phyloP scores from a whole-genome alignment of 2,888 invertebrate genomes.

The Theretra japonica region DNA sequence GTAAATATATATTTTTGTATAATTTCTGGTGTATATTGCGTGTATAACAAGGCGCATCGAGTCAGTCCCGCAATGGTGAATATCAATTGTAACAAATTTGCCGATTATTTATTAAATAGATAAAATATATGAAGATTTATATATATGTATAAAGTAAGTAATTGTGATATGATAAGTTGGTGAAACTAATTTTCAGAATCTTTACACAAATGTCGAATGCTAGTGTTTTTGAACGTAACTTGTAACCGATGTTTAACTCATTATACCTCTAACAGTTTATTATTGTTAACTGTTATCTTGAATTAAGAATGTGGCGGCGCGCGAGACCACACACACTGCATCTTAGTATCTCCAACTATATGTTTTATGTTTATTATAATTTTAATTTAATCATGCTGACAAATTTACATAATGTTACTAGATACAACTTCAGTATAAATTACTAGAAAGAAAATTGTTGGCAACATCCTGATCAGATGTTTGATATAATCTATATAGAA shows the following conservation, averaged over 20 bases:
- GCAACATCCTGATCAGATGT: too few species aligned
- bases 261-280: conserved; percentile 75
- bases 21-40: neutral
- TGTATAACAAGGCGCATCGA: neutral
- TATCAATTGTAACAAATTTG: conserved; percentile 23
- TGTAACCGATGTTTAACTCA: conserved; percentile 39
- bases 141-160: conserved; percentile 57
- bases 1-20: conserved; percentile 4
- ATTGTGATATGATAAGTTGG: conserved; percentile 73
- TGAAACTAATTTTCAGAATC: conserved; percentile 73
- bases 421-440: too few species aligned
- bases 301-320: conserved; percentile 42
- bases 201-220: conserved; percentile 74
- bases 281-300: conserved; percentile 74
- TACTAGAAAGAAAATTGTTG: too few species aligned
- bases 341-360: neutral
- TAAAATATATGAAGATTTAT: conserved; percentile 40
- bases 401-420: too few species aligned
- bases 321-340: neutral
- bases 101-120: conserved; percentile 32
- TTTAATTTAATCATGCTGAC: too few species aligned
- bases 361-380: too few species aligned
- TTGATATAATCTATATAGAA: too few species aligned
- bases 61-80: conserved; percentile 11
- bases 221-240: conserved; percentile 67